Conservation (phyloP, 1,140 invertebrate genomes). For the Halesus radiatus region DNA sequence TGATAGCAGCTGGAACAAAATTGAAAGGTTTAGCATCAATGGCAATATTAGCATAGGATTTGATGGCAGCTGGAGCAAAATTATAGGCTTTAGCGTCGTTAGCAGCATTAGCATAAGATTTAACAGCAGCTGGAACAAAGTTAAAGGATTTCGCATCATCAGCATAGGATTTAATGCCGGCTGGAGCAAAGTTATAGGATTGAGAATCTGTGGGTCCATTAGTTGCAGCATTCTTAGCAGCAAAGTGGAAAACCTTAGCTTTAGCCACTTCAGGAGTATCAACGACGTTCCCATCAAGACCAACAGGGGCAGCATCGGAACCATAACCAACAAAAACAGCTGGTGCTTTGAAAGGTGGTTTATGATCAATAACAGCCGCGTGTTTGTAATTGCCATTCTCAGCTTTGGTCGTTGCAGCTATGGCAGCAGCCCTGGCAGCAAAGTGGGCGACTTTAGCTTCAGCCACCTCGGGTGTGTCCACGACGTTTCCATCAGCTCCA, state of each 20-base stretch:
- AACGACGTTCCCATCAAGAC: constrained; percentile 61
- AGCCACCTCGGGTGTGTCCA: constrained; percentile 66
- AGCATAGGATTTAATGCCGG: neutral
- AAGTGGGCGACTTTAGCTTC: constrained; percentile 64
- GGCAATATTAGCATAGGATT: neutral
- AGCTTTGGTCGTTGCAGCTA: too few relatives aligned
- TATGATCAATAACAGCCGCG: too few relatives aligned
- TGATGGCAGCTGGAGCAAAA: neutral
- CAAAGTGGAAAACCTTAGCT: constrained; percentile 66
- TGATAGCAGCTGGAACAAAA: neutral
- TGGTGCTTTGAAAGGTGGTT: constrained; percentile 41
- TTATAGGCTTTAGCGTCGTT: neutral
- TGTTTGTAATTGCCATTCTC: too few relatives aligned
- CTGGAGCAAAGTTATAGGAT: neutral
- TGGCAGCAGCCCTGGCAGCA: constrained; percentile 2
- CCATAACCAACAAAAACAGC: constrained; percentile 57
- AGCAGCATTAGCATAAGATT: neutral
- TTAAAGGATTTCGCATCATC: neutral
- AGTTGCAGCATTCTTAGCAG: constrained; percentile 62
- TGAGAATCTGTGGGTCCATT: constrained; percentile 52
- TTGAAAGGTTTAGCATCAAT: neutral
- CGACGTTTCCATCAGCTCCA: constrained; percentile 45
- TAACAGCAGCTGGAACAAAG: neutral
- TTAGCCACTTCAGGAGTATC: constrained; percentile 67
- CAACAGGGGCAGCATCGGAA: constrained; percentile 58